phyloP scores from a whole-genome alignment of 1,140 invertebrate genomes.

The Zaprionus inermis region DNA sequence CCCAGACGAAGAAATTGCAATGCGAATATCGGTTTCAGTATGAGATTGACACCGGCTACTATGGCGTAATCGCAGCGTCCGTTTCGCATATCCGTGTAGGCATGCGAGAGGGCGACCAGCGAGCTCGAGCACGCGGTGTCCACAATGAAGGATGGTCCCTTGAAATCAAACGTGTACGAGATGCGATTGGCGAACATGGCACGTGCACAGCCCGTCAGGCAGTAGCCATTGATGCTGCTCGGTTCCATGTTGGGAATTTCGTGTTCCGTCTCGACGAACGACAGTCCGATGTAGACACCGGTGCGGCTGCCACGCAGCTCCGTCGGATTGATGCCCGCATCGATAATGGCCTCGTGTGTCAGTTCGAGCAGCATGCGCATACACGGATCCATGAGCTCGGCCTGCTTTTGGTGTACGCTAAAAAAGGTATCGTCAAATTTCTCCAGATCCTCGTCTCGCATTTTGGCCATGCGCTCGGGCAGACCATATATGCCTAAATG shows the following conservation, averaged over 20 bases:
- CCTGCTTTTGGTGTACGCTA: slow-evolving; percentile 96
- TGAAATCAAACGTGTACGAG: slow-evolving; percentile 97
- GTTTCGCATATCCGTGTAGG: slow-evolving; percentile 91
- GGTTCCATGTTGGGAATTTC: slow-evolving; percentile 89
- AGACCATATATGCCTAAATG: slow-evolving; percentile 89
- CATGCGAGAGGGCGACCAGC: slow-evolving; percentile 94
- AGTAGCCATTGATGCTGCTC: slow-evolving; percentile 95
- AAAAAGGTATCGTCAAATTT: slow-evolving; percentile 97
- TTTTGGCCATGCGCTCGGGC: slow-evolving; percentile 93
- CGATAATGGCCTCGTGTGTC: slow-evolving; percentile 96
- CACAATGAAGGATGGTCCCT: slow-evolving; percentile 94
- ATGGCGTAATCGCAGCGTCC: slow-evolving; percentile 96
- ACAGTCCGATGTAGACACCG: slow-evolving; percentile 96
- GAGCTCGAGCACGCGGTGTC: slow-evolving; percentile 99
- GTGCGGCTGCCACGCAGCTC: slow-evolving; percentile 92
- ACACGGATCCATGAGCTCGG: slow-evolving; percentile 98
- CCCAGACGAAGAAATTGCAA: slow-evolving; percentile 95
- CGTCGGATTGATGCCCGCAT: slow-evolving; percentile 94
- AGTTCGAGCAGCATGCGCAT: slow-evolving; percentile 95
- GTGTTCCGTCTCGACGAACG: slow-evolving; percentile 93
- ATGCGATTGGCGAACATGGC: slow-evolving; percentile 99
- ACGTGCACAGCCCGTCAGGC: slow-evolving; percentile 95
- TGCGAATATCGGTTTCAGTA: slow-evolving; percentile 94
- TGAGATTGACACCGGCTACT: slow-evolving; percentile 94
- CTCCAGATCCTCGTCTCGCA: slow-evolving; percentile 95